Evolutionary conservation across 2,113 vertebrate genomes (phyloP).

Genomic region (Bagarius yarrelli): DNA sequence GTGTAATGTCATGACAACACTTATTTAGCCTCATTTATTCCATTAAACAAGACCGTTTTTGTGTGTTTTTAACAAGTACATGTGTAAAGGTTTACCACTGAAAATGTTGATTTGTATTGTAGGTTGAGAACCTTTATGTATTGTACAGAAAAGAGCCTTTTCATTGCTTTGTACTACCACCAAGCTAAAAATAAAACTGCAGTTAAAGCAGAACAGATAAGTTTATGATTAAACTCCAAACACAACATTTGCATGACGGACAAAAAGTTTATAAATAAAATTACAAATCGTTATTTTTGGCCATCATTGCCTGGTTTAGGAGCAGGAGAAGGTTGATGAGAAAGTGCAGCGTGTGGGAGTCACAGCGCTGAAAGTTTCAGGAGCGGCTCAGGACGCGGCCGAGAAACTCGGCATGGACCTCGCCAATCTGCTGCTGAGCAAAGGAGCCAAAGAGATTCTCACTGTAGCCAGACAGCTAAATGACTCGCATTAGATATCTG

Average conservation of each 20-base stretch:
- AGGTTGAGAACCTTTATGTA: background rate
- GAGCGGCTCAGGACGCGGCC: constrained; percentile 70
- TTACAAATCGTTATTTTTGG: background rate
- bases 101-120: background rate
- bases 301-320: constrained; percentile 4
- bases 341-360: constrained; percentile 75
- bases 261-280: background rate
- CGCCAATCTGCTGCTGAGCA: constrained; percentile 75
- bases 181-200: background rate
- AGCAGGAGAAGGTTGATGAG: constrained; percentile 73
- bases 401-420: constrained; percentile 76
- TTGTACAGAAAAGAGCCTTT: background rate
- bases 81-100: no score
- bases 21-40: no score
- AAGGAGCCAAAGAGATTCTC: constrained; percentile 80
- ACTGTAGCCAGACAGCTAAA: constrained; percentile 79
- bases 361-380: constrained; percentile 70
- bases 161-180: background rate
- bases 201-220: background rate
- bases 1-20: no score
- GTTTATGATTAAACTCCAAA: background rate
- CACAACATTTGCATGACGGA: background rate
- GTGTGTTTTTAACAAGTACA: no score
- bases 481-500: constrained; percentile 64
- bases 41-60: no score